Evolutionary conservation across 2,888 invertebrate genomes (phyloP).

Genomic region (Tetranychus piercei): DNA sequence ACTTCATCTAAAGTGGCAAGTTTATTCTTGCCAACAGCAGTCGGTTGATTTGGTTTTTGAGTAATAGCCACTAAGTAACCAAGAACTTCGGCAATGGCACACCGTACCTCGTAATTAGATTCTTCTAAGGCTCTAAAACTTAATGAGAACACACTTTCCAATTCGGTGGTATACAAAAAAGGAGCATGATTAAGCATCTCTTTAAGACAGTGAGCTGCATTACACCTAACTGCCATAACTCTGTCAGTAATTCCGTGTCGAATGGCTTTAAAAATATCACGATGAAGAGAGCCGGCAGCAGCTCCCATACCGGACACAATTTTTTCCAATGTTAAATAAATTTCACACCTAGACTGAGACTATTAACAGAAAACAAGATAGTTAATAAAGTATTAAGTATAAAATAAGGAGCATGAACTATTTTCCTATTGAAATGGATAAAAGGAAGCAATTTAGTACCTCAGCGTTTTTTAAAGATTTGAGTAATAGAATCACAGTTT

Average conservation of each 20-base stretch:
- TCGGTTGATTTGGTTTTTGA: background rate
- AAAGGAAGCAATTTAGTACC: slow-evolving; percentile 25
- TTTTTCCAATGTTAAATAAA: slow-evolving; percentile 88
- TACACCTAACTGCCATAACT: slow-evolving; percentile 75
- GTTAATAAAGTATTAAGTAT: slow-evolving; percentile 11
- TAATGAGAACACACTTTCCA: slow-evolving; percentile 74
- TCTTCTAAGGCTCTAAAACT: slow-evolving; percentile 81
- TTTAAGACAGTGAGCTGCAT: slow-evolving; percentile 69
- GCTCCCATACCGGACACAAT: slow-evolving; percentile 79
- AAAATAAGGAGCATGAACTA: background rate
- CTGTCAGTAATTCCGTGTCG: slow-evolving; percentile 73
- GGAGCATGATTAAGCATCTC: slow-evolving; percentile 73
- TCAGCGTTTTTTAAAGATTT: slow-evolving; percentile 79
- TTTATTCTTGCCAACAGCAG: slow-evolving; percentile 10
- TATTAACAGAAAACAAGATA: slow-evolving; percentile 28
- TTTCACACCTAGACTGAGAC: slow-evolving; percentile 87
- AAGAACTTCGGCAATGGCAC: slow-evolving; percentile 73
- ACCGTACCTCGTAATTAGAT: slow-evolving; percentile 74
- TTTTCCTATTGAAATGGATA: background rate
- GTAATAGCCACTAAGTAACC: slow-evolving; percentile 71
- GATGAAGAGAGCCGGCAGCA: slow-evolving; percentile 63
- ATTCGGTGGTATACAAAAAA: slow-evolving; percentile 60
- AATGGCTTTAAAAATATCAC: slow-evolving; percentile 77
- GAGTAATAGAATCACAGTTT: slow-evolving; percentile 77
- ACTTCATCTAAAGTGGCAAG: slow-evolving; percentile 58